Base-by-base conservation (phyloP, 2,797 vertebrate species). In the Margarornis squamiger region DNA sequence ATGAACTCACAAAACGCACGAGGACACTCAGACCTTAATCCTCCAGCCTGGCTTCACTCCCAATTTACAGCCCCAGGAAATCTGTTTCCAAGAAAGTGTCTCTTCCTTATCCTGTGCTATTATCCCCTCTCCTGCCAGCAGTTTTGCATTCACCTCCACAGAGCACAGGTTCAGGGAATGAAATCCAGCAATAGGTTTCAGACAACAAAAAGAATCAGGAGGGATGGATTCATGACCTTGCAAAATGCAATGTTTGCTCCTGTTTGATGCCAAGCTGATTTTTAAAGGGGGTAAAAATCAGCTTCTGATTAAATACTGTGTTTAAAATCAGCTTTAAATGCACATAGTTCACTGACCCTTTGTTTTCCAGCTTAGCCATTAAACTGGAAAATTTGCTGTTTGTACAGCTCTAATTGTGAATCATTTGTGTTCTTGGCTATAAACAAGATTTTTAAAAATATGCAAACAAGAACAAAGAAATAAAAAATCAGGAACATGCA, bases 1-100 rank as follows among this genome's bases (percentile, higher is more conserved):
- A 91, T 84, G 91, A 94, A 84, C 89, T 91, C 85, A 92, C 39
- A 41, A 61, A 83, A 72, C 0, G 0, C 48, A 59, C 0, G 19
- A 90, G 82, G 93, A 91, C 32, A n/a, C 66, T 92, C 79, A 73
- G 82, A 86, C 67, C 59, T 86, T 88, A 90, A 96, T 94, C 93
- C 86, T 74, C 19, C 49, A 45, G 46, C 68, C 62, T 93, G 91
- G 75, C 73, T 51, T 78, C n/a, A 9, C 54, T 96, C 90, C 39
- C 93, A 78, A 45, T 48, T 91, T 73, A 81, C 79, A 84, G 79
- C 51, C 91, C 51, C 62, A 78, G 85, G 70, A 82, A 92, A 80
- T 49, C 72, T 90, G 45, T 52, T 94, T 92, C 85, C 94, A 95
- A 72, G 87, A 85, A 95, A 89, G 52, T 0, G 1, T 41, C 45